phyloP scores from a whole-genome alignment of 2,888 invertebrate species.

The Sabellastarte sp. region DNA sequence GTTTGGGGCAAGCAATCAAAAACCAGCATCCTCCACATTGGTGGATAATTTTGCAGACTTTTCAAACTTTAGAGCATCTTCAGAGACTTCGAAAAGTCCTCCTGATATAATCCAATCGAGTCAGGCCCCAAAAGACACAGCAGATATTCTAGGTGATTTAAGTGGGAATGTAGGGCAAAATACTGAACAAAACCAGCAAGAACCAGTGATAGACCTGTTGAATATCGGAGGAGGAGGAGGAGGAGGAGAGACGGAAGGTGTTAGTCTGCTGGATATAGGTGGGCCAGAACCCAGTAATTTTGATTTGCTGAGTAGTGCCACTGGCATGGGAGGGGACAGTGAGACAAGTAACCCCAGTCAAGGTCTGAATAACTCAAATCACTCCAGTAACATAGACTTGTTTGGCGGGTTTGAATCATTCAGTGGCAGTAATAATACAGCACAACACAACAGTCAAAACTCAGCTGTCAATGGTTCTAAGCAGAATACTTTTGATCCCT shows the following conservation, averaged over 20 bases:
- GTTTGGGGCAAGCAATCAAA: too few relatives aligned
- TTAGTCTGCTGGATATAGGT: slow-evolving; percentile 19
- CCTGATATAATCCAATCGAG: not conserved
- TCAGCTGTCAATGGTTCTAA: not conserved
- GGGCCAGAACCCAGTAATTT: slow-evolving; percentile 34
- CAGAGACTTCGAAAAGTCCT: not conserved
- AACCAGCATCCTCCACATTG: too few relatives aligned
- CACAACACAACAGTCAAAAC: too few relatives aligned
- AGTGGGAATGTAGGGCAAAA: not conserved
- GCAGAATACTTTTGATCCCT: not conserved
- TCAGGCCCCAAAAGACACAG: slow-evolving; percentile 4
- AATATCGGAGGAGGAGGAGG: slow-evolving; percentile 27
- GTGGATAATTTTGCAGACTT: slow-evolving; percentile 25
- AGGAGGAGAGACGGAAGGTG: not conserved
- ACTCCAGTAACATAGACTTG: not conserved
- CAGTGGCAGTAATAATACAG: too few relatives aligned
- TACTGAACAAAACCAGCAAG: not conserved
- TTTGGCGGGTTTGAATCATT: not conserved
- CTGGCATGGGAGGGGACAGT: slow-evolving; percentile 27
- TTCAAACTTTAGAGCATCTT: not conserved
- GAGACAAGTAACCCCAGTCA: not conserved
- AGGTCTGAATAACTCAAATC: too few relatives aligned
- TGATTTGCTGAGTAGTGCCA: slow-evolving; percentile 40
- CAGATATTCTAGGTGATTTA: slow-evolving; percentile 13
- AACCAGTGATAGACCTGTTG: slow-evolving; percentile 28